Evolutionary conservation across 23 tunicate genomes (phyloP).

Genomic region (Trididemnum nubilum): DNA sequence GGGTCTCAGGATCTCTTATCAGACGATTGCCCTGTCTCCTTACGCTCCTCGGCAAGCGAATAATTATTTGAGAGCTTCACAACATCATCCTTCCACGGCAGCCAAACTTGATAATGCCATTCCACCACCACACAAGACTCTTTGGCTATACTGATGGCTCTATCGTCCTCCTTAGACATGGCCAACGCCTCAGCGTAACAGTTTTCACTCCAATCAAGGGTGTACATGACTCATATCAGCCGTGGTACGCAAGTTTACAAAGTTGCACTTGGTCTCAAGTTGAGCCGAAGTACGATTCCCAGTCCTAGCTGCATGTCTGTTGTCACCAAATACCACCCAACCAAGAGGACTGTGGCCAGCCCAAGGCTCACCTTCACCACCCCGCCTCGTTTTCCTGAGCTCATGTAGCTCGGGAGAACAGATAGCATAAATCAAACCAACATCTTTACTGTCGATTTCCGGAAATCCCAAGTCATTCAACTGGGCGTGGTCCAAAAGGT

Average conservation of each 20-base stretch:
- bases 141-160: background rate
- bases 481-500: background rate
- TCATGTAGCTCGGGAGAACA: background rate
- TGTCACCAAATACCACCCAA: background rate
- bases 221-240: background rate
- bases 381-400: background rate
- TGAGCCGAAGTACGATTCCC: background rate
- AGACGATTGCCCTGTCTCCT: background rate
- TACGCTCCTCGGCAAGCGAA: background rate
- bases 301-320: background rate
- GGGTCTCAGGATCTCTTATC: background rate
- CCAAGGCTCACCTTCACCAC: background rate
- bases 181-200: background rate
- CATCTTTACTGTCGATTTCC: background rate
- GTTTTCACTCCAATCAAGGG: slow-evolving; percentile 1
- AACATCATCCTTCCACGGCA: background rate
- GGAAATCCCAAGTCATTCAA: background rate
- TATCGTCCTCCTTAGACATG: background rate
- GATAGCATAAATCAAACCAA: background rate
- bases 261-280: background rate
- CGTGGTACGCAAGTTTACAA: background rate
- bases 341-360: background rate
- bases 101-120: background rate
- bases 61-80: background rate
- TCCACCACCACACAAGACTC: background rate